Base-by-base conservation (phyloP, 2,797 vertebrate genomes). In the Characodon lateralis region DNA sequence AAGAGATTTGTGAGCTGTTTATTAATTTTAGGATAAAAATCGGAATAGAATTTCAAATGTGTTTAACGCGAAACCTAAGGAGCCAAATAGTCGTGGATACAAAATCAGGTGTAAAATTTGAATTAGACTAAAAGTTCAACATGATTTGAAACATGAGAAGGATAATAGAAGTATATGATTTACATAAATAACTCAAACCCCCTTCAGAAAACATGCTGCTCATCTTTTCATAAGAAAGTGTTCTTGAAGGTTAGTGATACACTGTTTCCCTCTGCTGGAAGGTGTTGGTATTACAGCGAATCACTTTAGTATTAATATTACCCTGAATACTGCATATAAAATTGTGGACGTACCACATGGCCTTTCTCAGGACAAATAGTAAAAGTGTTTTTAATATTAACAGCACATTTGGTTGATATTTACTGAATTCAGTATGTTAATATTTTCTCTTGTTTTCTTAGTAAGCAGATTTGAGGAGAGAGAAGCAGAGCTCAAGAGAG, bases 401-500 rank as follows among this genome's bases (percentile, higher is more conserved):
- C 6, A 31, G 22, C 65, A 18, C 53, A 72, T 18, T 35, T 76
- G 2, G 0, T 0, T 72, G 35, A 50, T 61, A 6, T 63, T 31
- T 35, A 46, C 3, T 66, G 16, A 41, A 10, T 6, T 31, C 14
- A 3, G 24, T 26, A 35, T 10, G 3, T 78, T n/a, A 5, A 24
- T 26, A 48, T 26, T 18, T 68, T 13, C 59, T 35, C 51, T 91
- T 96, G 53, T 68, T 48, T 6, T 69, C 24, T 26, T 90, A 99
- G 98, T 99, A 90, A 95, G 96, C 95, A 97, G 98, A 93, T 93
- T 99, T 85, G 98, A 99, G 77, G 98, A 99, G 89, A 95, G 98
- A 79, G 98, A 99, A 91, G 95, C 97, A 1, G 98, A 99, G 81
- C 95, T 99, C 82, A 99, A 97, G 94, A 99, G 98, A 80, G 98